Percentiles rank a stretch among this genome's conserved stretches.
These are phyloP conservation scores for Acipenser ruthenus DNA, from an alignment of 2,797 vertebrate species.

Conservation along the genomic window DNA sequence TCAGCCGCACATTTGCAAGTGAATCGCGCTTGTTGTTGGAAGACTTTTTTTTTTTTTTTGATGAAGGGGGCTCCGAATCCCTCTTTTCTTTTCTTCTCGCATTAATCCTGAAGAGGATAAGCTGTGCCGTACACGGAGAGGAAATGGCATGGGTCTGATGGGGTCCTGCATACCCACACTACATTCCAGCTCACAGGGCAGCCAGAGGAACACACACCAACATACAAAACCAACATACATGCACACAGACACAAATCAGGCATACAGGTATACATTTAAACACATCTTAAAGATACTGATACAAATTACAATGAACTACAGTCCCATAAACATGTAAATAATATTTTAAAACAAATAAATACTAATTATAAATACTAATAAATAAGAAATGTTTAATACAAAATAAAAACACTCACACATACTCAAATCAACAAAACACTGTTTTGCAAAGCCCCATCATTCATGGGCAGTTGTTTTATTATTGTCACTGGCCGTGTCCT, in stretches of 20 bases:
- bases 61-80: slow-evolving; percentile 43
- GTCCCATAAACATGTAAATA: too few relatives aligned
- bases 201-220: slow-evolving; percentile 3
- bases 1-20: slow-evolving; percentile 67
- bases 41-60: slow-evolving; percentile 28
- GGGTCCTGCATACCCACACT: slow-evolving; percentile 49
- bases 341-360: not conserved
- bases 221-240: not conserved
- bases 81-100: slow-evolving; percentile 56
- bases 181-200: slow-evolving; percentile 46
- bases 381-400: slow-evolving; percentile 3
- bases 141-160: slow-evolving; percentile 58
- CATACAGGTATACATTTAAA: slow-evolving; percentile 8
- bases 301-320: not conserved
- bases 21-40: slow-evolving; percentile 62
- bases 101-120: slow-evolving; percentile 66
- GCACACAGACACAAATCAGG: not conserved
- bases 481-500: too few relatives aligned
- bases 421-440: too few relatives aligned
- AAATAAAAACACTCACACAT: too few relatives aligned
- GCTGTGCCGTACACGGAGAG: slow-evolving; percentile 63
- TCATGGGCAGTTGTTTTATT: too few relatives aligned
- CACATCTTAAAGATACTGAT: slow-evolving; percentile 11
- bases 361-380: not conserved
- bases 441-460: too few relatives aligned